phyloP scores from a whole-genome alignment of 64 coral and sea anemone species.

The Dendronephthya gigantea region DNA sequence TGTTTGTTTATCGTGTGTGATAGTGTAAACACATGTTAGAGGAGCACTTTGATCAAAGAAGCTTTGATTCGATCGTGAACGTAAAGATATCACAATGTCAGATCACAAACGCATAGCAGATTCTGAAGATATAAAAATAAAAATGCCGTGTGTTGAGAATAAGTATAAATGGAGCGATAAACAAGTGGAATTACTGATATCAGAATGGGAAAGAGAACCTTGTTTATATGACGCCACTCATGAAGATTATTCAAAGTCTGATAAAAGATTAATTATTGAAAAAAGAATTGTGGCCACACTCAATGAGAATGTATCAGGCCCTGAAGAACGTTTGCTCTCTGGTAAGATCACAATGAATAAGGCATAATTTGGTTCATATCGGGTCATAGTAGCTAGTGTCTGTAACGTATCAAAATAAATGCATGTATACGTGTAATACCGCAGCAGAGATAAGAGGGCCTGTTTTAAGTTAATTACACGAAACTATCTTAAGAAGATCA shows the following conservation, averaged over 20 bases:
- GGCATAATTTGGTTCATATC: not conserved
- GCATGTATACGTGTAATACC: too few species aligned
- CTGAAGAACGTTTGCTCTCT: not conserved
- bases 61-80: not conserved
- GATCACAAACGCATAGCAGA: not conserved
- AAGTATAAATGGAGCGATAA: not conserved
- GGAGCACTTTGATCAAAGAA: not conserved
- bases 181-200: not conserved
- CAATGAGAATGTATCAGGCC: not conserved
- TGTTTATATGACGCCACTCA: not conserved
- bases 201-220: not conserved
- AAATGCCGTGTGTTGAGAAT: not conserved
- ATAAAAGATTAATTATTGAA: not conserved
- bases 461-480: too few species aligned
- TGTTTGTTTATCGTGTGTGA: not conserved
- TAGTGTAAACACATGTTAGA: not conserved
- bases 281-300: not conserved
- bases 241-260: not conserved
- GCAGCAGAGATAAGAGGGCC: too few species aligned
- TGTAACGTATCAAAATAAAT: too few species aligned
- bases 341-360: not conserved
- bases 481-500: too few species aligned
- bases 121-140: conserved; percentile 1
- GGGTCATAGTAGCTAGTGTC: too few species aligned
- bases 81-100: not conserved